Evolutionary conservation across 2,797 vertebrate genomes (phyloP).

Genomic region (Crocidura indochinensis): DNA sequence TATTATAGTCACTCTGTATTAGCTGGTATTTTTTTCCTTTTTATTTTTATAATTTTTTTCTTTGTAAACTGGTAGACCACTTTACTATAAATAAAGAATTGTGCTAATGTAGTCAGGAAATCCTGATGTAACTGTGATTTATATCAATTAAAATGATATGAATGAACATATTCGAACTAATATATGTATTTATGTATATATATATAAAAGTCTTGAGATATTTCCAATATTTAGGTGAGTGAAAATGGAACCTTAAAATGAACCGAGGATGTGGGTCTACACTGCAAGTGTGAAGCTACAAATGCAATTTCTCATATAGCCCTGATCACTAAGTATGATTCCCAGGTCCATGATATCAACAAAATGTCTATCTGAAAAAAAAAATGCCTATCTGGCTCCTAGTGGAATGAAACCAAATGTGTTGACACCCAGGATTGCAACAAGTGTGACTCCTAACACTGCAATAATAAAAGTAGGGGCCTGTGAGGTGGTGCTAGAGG

Average conservation of each 20-base stretch:
- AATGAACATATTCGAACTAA: neutral
- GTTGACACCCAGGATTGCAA: too few species aligned
- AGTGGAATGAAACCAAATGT: too few species aligned
- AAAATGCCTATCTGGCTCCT: too few species aligned
- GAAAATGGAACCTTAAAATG: neutral
- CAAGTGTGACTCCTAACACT: too few species aligned
- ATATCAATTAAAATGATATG: neutral
- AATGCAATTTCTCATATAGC: too few species aligned
- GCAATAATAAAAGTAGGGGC: neutral
- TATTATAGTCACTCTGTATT: neutral
- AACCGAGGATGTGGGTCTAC: too few species aligned
- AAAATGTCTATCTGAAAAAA: too few species aligned
- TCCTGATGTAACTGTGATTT: neutral
- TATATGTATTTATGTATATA: too few species aligned
- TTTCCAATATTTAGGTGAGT: constrained; percentile 7
- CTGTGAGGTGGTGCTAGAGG: too few species aligned
- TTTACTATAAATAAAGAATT: constrained; percentile 12
- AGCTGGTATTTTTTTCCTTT: neutral
- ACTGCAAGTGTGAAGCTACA: too few species aligned
- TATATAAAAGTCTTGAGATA: neutral
- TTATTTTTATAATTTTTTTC: neutral
- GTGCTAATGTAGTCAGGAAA: neutral
- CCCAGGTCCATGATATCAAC: too few species aligned
- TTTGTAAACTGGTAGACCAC: neutral
- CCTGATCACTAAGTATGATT: too few species aligned